Percentiles rank a stretch among this genome's conserved stretches.
These are phyloP conservation scores for Sorex maritimensis DNA, from an alignment of 2,797 vertebrate species.

Conservation along the genomic window DNA sequence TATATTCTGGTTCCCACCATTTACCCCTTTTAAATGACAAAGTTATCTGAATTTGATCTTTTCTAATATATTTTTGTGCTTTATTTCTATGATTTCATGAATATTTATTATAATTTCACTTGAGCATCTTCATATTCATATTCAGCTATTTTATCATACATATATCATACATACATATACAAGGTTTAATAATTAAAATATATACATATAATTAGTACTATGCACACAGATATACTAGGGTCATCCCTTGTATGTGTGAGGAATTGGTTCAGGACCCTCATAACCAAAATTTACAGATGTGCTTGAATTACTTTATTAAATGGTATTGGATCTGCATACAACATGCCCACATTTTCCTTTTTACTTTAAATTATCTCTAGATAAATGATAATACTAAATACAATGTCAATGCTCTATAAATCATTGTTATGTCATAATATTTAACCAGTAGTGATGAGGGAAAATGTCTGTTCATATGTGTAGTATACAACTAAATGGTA, in stretches of 20 bases:
- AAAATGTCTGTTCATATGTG: neutral
- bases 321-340: neutral
- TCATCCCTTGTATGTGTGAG: neutral
- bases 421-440: neutral
- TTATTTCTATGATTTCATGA: neutral
- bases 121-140: neutral
- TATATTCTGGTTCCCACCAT: no score
- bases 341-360: neutral
- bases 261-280: neutral
- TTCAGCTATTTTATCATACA: slow-evolving; percentile 8
- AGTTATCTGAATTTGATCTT: neutral
- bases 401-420: neutral
- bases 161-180: neutral
- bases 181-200: neutral
- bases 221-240: neutral
- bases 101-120: slow-evolving; percentile 12
- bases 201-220: neutral
- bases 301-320: neutral
- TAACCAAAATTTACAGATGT: neutral
- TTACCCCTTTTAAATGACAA: neutral
- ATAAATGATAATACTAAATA: neutral
- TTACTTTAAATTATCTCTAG: neutral
- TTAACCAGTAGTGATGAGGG: neutral
- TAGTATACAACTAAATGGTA: neutral
- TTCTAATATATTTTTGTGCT: slow-evolving; percentile 25